Evolutionary conservation across 2,113 vertebrate genomes (phyloP).

Genomic region (Malurus alboscapulatus): DNA sequence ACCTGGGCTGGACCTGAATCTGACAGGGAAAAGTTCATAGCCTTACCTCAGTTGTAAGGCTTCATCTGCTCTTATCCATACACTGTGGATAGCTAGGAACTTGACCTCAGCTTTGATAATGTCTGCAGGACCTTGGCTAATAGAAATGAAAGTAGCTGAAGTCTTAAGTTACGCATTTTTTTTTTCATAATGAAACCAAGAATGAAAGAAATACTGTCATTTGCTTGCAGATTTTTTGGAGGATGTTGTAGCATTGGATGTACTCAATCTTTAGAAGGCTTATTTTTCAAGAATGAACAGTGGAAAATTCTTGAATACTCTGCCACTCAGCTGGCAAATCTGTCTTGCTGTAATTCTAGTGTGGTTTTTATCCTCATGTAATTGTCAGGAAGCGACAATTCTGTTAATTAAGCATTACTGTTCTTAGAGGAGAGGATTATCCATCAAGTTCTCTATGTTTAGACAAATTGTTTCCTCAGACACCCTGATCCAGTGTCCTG

Average conservation of each 20-base stretch:
- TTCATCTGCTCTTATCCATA: neutral
- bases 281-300: neutral
- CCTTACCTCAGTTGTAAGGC: neutral
- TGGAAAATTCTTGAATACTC: slow-evolving; percentile 37
- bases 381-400: slow-evolving; percentile 46
- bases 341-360: slow-evolving; percentile 16
- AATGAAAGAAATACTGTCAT: neutral
- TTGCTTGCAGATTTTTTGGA: neutral
- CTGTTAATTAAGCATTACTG: slow-evolving; percentile 51
- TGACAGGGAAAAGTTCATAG: neutral
- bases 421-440: slow-evolving; percentile 25
- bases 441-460: neutral
- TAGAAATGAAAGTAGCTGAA: neutral
- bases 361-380: slow-evolving; percentile 8
- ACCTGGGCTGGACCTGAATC: neutral
- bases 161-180: neutral
- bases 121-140: neutral
- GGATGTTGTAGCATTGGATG: neutral
- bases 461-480: slow-evolving; percentile 1
- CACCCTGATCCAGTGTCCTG: neutral
- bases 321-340: neutral
- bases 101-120: neutral
- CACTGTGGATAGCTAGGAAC: neutral
- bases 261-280: neutral
- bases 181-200: neutral